These are phyloP conservation scores for Typhlomys cinereus DNA, from an alignment of 2,113 vertebrate genomes.

Conservation along the genomic window DNA sequence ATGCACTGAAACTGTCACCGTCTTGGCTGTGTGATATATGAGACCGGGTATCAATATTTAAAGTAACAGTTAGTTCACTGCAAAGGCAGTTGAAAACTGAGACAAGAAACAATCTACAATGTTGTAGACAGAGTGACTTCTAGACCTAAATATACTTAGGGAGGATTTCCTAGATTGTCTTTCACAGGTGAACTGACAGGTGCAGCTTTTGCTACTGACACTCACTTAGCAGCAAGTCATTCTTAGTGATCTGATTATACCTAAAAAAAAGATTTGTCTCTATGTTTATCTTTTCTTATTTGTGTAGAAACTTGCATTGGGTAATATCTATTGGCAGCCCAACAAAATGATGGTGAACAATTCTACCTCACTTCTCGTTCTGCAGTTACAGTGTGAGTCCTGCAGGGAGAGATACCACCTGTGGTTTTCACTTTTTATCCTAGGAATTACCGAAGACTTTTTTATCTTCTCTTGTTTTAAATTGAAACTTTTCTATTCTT, in stretches of 20 bases:
- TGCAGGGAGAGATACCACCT: neutral
- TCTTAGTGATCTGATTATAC: neutral
- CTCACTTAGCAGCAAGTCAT: neutral
- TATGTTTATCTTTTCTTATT: neutral
- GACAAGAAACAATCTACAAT: conserved; percentile 77
- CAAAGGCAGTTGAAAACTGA: conserved; percentile 75
- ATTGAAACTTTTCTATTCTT: too few species aligned
- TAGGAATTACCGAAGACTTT: neutral
- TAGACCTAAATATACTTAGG: conserved; percentile 58
- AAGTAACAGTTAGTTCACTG: conserved; percentile 81
- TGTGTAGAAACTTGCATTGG: neutral
- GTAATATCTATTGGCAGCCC: neutral
- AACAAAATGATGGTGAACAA: neutral
- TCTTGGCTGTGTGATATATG: conserved; percentile 82
- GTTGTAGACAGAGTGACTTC: conserved; percentile 66
- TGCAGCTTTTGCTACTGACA: neutral
- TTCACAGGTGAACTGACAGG: conserved; percentile 16
- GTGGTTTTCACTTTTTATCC: neutral
- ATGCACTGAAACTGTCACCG: conserved; percentile 84
- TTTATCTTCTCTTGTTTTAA: too few species aligned
- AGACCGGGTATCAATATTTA: conserved; percentile 88
- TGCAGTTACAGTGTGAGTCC: neutral
- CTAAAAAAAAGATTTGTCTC: neutral
- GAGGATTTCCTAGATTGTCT: conserved; percentile 62
- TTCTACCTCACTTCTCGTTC: neutral